Evolutionary conservation across 1,140 invertebrate species (phyloP).

Genomic region (Himalopsyche phryganea): DNA sequence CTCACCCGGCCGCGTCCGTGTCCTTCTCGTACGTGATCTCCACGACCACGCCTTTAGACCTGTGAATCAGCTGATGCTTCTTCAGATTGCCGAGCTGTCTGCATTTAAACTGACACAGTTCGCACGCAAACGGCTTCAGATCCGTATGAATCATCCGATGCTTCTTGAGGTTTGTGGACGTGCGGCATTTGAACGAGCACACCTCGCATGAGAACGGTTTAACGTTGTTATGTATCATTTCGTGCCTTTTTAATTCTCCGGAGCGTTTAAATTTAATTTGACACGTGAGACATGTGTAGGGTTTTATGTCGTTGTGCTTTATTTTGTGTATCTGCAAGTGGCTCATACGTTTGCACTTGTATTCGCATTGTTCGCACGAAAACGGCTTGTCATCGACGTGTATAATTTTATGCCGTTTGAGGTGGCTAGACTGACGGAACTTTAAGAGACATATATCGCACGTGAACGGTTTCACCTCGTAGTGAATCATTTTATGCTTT

Average conservation of each 20-base stretch:
- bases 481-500: neutral
- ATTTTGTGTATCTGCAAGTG: neutral
- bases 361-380: neutral
- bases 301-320: neutral
- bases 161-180: neutral
- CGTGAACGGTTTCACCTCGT: neutral
- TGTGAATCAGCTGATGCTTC: too few species aligned
- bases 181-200: neutral
- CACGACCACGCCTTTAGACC: too few species aligned
- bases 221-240: neutral
- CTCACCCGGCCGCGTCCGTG: too few species aligned
- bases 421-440: neutral
- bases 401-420: neutral
- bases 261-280: neutral
- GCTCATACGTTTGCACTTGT: neutral
- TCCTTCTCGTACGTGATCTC: too few species aligned
- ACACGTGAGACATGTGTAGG: neutral
- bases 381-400: neutral
- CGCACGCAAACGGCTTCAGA: neutral
- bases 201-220: neutral
- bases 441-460: neutral
- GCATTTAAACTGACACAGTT: neutral
- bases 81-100: neutral
- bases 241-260: neutral
- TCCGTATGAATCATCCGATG: neutral